Evolutionary conservation across 2,797 vertebrate genomes (phyloP).

Genomic region (Cyprinella venusta): DNA sequence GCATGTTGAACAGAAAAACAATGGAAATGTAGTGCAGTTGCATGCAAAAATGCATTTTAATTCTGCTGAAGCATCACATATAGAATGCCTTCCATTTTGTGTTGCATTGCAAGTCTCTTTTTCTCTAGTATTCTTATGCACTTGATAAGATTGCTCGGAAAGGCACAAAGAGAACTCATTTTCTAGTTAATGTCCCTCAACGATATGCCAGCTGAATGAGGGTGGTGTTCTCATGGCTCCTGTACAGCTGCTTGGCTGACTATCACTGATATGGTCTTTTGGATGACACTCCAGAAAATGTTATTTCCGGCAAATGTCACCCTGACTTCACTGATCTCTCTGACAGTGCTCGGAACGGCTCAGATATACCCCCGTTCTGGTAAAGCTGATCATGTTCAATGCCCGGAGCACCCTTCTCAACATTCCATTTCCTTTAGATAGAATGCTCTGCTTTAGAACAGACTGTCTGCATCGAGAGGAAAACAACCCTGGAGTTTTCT

Average conservation of each 20-base stretch:
- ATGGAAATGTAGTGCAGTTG: background rate
- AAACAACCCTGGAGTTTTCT: slow-evolving; percentile 48
- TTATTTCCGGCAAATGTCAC: slow-evolving; percentile 50
- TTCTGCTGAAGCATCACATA: background rate
- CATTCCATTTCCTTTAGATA: slow-evolving; percentile 47
- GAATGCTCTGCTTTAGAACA: slow-evolving; percentile 43
- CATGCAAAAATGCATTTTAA: background rate
- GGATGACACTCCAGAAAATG: slow-evolving; percentile 37
- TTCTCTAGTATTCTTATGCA: slow-evolving; percentile 18
- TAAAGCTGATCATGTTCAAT: slow-evolving; percentile 52
- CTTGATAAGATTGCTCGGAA: slow-evolving; percentile 21
- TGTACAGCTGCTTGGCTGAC: slow-evolving; percentile 13
- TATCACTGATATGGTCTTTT: slow-evolving; percentile 40
- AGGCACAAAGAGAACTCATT: background rate
- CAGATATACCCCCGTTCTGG: slow-evolving; percentile 35
- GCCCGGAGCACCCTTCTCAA: slow-evolving; percentile 45
- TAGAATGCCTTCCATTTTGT: background rate
- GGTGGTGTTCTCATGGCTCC: background rate
- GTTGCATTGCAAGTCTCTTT: background rate
- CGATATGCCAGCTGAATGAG: slow-evolving; percentile 23
- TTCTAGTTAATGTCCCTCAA: slow-evolving; percentile 43
- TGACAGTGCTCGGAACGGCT: slow-evolving; percentile 29
- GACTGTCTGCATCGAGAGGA: slow-evolving; percentile 46
- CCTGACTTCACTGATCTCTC: slow-evolving; percentile 37
- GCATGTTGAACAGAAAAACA: background rate